Evolutionary conservation across 2,888 invertebrate genomes (phyloP).

Genomic region (Elmis aenea): DNA sequence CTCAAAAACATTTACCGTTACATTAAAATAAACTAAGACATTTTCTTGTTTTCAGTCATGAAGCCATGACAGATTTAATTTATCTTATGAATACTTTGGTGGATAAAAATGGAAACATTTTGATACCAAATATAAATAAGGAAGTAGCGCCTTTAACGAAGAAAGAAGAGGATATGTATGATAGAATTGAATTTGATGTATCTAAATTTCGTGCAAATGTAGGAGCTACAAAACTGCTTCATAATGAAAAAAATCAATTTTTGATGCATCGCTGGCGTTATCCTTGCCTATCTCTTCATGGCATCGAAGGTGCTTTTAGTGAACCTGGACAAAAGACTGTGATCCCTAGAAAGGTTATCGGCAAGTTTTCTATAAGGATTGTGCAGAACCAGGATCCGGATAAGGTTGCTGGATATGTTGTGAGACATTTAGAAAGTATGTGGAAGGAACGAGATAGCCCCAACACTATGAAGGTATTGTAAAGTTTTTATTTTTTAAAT

Average conservation of each 20-base stretch:
- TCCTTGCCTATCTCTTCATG: slow-evolving; percentile 87
- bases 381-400: slow-evolving; percentile 92
- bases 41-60: slow-evolving; percentile 53
- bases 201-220: slow-evolving; percentile 69
- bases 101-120: slow-evolving; percentile 81
- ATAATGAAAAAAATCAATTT: slow-evolving; percentile 74
- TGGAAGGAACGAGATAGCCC: slow-evolving; percentile 79
- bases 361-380: slow-evolving; percentile 94
- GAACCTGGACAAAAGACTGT: slow-evolving; percentile 94
- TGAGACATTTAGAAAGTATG: slow-evolving; percentile 67
- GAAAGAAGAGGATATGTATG: slow-evolving; percentile 68
- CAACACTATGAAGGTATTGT: slow-evolving; percentile 79
- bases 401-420: slow-evolving; percentile 75
- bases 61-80: slow-evolving; percentile 89
- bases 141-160: slow-evolving; percentile 70
- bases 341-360: slow-evolving; percentile 87
- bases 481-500: neutral
- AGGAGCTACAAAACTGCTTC: slow-evolving; percentile 64
- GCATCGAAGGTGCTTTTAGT: slow-evolving; percentile 88
- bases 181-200: slow-evolving; percentile 81
- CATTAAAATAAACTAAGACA: neutral
- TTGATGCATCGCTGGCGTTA: slow-evolving; percentile 95
- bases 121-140: slow-evolving; percentile 76
- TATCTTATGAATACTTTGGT: slow-evolving; percentile 79
- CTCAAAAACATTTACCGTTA: slow-evolving; percentile 8